phyloP scores from a whole-genome alignment of 2,888 invertebrate genomes.

The Sisyra terminalis region DNA sequence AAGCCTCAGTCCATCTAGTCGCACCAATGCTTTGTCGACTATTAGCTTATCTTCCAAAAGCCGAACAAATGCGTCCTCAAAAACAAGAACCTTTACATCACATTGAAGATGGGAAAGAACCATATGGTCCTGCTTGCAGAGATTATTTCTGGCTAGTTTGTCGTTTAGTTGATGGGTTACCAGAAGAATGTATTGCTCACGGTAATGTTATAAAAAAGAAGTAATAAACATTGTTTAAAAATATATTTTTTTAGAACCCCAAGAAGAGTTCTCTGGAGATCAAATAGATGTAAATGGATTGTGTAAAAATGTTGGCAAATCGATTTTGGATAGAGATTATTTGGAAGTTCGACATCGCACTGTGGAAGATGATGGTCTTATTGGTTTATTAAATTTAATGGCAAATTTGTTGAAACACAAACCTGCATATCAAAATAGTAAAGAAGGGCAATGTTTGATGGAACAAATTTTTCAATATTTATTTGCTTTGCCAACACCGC shows the following conservation, averaged over 20 bases:
- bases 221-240: conserved; percentile 1
- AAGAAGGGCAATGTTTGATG: conserved; percentile 39
- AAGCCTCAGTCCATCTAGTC: conserved; percentile 41
- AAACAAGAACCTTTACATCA: conserved; percentile 37
- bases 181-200: conserved; percentile 47
- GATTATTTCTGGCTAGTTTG: conserved; percentile 92
- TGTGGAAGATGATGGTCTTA: conserved; percentile 78
- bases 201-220: neutral
- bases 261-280: conserved; percentile 35
- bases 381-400: conserved; percentile 70
- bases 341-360: conserved; percentile 67
- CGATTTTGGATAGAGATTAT: conserved; percentile 61
- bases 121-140: conserved; percentile 84
- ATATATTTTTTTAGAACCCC: conserved; percentile 24
- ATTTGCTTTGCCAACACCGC: conserved; percentile 78
- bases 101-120: conserved; percentile 76
- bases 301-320: conserved; percentile 47
- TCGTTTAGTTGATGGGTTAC: conserved; percentile 70
- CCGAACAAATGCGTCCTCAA: conserved; percentile 67
- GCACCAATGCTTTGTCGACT: conserved; percentile 70
- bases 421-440: conserved; percentile 67
- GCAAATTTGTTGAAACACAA: conserved; percentile 82
- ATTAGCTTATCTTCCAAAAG: conserved; percentile 63
- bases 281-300: conserved; percentile 52
- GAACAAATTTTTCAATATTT: conserved; percentile 65